Evolutionary conservation across 2,797 vertebrate genomes (phyloP).

Genomic region (Myotis pilosus): DNA sequence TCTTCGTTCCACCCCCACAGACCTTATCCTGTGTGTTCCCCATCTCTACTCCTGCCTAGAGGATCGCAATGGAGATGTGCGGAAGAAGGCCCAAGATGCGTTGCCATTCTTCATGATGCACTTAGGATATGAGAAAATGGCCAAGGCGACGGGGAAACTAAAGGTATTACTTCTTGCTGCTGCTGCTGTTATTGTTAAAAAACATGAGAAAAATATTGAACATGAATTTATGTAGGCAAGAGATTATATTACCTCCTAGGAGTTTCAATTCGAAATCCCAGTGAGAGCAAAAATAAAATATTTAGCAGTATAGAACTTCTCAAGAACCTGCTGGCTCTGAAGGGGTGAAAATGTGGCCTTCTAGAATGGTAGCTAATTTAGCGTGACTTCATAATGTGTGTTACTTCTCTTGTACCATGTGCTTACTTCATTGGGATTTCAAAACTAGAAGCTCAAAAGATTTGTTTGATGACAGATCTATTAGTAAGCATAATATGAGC

Average conservation of each 20-base stretch:
- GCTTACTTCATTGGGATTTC: conserved; percentile 27
- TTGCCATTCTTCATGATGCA: conserved; percentile 99
- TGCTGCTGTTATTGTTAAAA: neutral
- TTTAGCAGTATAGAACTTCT: conserved; percentile 33
- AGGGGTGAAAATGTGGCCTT: conserved; percentile 23
- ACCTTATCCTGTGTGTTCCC: conserved; percentile 92
- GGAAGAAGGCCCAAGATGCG: conserved; percentile 97
- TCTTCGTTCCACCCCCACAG: conserved; percentile 89
- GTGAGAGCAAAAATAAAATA: neutral
- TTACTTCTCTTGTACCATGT: neutral
- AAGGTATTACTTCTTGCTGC: conserved; percentile 86
- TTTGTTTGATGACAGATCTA: conserved; percentile 7
- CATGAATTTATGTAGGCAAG: conserved; percentile 24
- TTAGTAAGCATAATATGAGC: conserved; percentile 32
- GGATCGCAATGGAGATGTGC: conserved; percentile 96
- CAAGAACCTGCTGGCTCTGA: neutral
- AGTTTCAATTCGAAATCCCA: conserved; percentile 40
- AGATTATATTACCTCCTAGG: neutral
- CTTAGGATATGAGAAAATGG: conserved; percentile 96
- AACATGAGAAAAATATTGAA: conserved; percentile 30
- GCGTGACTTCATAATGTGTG: conserved; percentile 60
- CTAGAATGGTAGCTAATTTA: conserved; percentile 42
- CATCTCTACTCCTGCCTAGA: conserved; percentile 94
- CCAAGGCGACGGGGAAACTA: conserved; percentile 93
- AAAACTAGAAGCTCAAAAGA: neutral